A percentile compares a stretch with the other conserved stretches of the same genome.
Conservation (phyloP, 2,113 vertebrate species). For the Pachycephala philippinensis region DNA sequence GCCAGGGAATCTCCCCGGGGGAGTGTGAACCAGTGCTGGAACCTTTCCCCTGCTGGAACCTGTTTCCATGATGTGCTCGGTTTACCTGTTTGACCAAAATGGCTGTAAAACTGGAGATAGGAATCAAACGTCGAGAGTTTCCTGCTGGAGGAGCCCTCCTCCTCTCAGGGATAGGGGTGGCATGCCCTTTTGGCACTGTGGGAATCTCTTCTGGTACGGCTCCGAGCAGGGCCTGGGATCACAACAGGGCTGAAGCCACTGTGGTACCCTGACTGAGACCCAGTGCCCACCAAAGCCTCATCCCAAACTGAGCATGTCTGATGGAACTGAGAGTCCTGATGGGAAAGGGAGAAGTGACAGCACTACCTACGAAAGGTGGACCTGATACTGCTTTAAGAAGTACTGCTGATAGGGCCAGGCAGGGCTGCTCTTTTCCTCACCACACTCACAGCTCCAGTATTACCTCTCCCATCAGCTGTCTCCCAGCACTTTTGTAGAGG, state of each 20-base stretch:
- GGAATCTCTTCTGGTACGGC: background rate
- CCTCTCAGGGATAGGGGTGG: rapidly evolving
- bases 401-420: background rate
- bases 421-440: background rate
- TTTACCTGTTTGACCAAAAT: background rate
- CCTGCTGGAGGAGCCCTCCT: background rate
- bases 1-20: rapidly evolving
- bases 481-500: background rate
- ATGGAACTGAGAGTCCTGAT: background rate
- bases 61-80: background rate
- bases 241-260: background rate
- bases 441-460: background rate
- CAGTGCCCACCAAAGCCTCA: rapidly evolving
- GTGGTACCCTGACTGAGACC: rapidly evolving
- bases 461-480: background rate
- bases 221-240: rapidly evolving
- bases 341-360: background rate
- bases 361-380: background rate
- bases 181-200: background rate
- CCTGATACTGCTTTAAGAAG: rapidly evolving
- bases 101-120: background rate
- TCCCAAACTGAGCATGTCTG: rapidly evolving
- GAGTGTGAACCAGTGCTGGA: background rate
- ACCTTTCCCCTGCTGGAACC: background rate
- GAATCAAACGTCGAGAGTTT: background rate